Conservation (phyloP, 2,797 vertebrate genomes). For the Anas acuta region DNA sequence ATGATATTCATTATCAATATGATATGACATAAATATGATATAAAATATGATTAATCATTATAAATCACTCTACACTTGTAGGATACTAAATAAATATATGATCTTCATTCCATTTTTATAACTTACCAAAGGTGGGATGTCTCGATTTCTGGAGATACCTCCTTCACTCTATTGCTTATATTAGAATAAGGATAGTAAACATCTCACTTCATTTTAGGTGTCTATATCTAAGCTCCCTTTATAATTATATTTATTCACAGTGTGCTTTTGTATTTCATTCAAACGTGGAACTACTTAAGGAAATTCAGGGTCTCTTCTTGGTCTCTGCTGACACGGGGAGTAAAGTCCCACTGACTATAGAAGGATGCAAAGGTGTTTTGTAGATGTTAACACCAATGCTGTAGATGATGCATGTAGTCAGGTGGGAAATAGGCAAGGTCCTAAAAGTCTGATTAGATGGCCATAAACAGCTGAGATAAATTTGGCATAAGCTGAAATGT, state of each 20-base stretch:
- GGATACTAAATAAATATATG: neutral
- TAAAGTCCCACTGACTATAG: neutral
- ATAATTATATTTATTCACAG: neutral
- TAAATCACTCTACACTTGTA: neutral
- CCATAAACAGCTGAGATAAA: neutral
- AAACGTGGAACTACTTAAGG: neutral
- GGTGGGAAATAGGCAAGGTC: neutral
- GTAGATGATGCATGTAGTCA: neutral
- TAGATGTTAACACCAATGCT: neutral
- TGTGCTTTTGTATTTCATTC: neutral
- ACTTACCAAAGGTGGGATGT: neutral
- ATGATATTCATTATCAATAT: neutral
- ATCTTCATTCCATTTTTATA: neutral
- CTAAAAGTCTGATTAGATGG: neutral
- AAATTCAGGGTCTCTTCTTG: neutral
- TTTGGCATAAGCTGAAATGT: neutral
- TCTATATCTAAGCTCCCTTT: neutral
- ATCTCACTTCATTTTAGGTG: neutral
- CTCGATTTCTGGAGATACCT: neutral
- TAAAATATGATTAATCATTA: neutral
- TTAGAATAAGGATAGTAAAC: neutral
- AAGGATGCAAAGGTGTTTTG: neutral
- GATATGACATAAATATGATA: neutral
- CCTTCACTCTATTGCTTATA: neutral
- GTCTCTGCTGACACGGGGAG: fast-evolving